A percentile compares a stretch with the other conserved stretches of the same genome.
Conservation (phyloP, 2,797 vertebrate genomes). For the Oreortyx pictus region DNA sequence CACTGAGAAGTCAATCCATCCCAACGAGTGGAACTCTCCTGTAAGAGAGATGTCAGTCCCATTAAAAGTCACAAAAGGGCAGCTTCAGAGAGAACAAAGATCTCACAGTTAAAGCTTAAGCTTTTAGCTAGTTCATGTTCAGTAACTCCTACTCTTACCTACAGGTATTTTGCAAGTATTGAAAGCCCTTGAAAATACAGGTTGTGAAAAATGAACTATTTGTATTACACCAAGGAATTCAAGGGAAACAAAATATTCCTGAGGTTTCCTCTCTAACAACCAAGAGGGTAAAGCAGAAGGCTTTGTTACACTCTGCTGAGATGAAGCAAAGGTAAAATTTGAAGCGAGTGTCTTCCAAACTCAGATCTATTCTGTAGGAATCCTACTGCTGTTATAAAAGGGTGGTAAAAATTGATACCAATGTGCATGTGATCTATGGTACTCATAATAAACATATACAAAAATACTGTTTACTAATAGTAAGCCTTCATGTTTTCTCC, state of each 20-base stretch:
- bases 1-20: not conserved
- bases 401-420: not conserved
- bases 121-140: not conserved
- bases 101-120: not conserved
- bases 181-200: not conserved
- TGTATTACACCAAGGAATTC: not conserved
- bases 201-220: not conserved
- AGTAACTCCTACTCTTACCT: not conserved
- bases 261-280: fast-evolving
- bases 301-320: not conserved
- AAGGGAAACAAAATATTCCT: not conserved
- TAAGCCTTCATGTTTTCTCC: not conserved
- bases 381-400: not conserved
- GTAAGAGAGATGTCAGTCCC: not conserved
- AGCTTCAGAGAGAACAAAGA: not conserved
- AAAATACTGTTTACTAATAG: not conserved
- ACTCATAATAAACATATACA: not conserved
- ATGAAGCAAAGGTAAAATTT: not conserved
- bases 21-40: not conserved
- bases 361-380: not conserved
- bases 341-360: not conserved
- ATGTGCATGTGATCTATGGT: not conserved
- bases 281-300: not conserved
- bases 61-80: not conserved
- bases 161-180: not conserved